Base-by-base conservation (phyloP, 2,888 invertebrate species). In the Pandemis corylana region DNA sequence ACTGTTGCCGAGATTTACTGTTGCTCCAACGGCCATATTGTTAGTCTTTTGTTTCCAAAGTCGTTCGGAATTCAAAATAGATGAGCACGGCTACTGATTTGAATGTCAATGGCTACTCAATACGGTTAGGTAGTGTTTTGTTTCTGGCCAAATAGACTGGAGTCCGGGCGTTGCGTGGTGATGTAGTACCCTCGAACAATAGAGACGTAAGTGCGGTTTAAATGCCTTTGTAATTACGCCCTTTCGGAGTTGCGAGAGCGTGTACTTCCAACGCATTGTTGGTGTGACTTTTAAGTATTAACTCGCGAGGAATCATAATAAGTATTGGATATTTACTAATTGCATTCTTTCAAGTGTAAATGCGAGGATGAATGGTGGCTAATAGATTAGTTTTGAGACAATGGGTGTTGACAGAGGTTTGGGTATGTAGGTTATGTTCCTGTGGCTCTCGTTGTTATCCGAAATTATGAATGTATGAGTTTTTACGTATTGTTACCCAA, bases 21-120 rank as follows among this genome's bases (percentile, higher is more conserved):
- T 94, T 94, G 93, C 91, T 92, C 91, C 93, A 93, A 93, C 93
- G 86, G 82, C 82, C 84, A 87, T 87, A 90, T 93, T 93, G 93
- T 93, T 79, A 77, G 76, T 77, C 87, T 81, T 87, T 93, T 93
- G 92, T 93, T 78, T 80, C 51, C 67, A 83, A 84, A 85, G 91
- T 88, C 87, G 90, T 89, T 85, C 81, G 85, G 88, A 91, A 92
- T 91, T 90, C 90, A 87, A 90, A 92, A 92, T 91, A 92, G 91
- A 92, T 89, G 90, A 87, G 87, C 85, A 86, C 85, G 78, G 93
- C 93, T 93, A 92, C 93, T 93, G 92, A 94, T 94, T 94, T 92
- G 87, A 92, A 94, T 94, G 89, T 93, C 89, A 93, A 94, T 91
- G 85, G 87, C 79, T 73, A 78, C 84, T 85, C 89, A 91, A 90